These are phyloP conservation scores for Zaprionus africanus DNA, from an alignment of 1,140 invertebrate genomes.

Conservation along the genomic window DNA sequence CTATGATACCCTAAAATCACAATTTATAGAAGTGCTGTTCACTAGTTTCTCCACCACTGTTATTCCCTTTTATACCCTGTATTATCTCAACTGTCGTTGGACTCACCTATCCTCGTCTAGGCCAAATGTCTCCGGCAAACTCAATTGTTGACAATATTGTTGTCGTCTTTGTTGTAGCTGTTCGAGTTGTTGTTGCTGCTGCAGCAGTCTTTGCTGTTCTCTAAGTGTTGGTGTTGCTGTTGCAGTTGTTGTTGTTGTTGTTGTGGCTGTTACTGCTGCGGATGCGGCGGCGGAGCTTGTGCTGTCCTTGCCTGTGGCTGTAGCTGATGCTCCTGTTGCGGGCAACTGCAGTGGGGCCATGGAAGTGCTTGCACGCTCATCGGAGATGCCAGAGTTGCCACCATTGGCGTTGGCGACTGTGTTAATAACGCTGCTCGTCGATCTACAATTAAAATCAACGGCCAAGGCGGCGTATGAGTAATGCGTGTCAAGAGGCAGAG, in stretches of 20 bases:
- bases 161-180: constrained; percentile 25
- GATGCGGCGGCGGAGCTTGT: constrained; percentile 16
- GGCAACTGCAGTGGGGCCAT: constrained; percentile 46
- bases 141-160: constrained; percentile 33
- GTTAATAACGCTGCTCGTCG: constrained; percentile 45
- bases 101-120: constrained; percentile 38
- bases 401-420: constrained; percentile 30
- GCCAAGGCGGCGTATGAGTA: constrained; percentile 46
- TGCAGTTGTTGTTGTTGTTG: constrained; percentile 6
- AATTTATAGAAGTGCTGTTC: too few species aligned
- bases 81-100: background rate
- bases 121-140: constrained; percentile 36
- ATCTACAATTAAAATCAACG: constrained; percentile 38
- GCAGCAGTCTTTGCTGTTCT: background rate
- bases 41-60: too few species aligned
- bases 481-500: background rate
- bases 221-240: constrained; percentile 6
- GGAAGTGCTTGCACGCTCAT: constrained; percentile 45
- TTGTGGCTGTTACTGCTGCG: constrained; percentile 3
- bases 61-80: background rate
- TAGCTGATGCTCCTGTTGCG: constrained; percentile 28
- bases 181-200: constrained; percentile 27
- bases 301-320: constrained; percentile 11
- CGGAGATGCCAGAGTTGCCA: constrained; percentile 36
- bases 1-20: too few species aligned